These are phyloP conservation scores for Drosophila subsilvestris DNA, from an alignment of 2,888 invertebrate genomes.

Conservation along the genomic window DNA sequence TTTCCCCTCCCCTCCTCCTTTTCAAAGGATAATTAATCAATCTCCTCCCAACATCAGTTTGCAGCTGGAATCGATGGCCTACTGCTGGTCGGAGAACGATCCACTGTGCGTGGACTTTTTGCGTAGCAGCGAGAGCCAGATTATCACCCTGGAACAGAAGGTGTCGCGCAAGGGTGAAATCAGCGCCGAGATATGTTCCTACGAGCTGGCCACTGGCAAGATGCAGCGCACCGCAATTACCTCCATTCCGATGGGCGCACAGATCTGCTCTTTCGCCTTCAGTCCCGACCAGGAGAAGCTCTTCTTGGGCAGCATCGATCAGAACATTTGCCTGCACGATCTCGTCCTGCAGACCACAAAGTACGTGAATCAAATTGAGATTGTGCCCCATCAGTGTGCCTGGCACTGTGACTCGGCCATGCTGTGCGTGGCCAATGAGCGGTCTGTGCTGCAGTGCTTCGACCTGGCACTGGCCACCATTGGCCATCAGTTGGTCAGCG, in stretches of 20 bases:
- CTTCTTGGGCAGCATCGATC: slow-evolving; percentile 93
- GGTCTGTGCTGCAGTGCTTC: slow-evolving; percentile 90
- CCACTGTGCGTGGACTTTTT: slow-evolving; percentile 93
- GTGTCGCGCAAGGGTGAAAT: slow-evolving; percentile 89
- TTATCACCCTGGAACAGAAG: slow-evolving; percentile 93
- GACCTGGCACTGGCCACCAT: slow-evolving; percentile 89
- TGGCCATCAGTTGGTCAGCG: slow-evolving; percentile 88
- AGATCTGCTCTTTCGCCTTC: slow-evolving; percentile 88
- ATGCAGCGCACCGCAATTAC: slow-evolving; percentile 88
- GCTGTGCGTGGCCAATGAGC: slow-evolving; percentile 88
- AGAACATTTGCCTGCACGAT: slow-evolving; percentile 92
- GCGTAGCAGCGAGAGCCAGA: slow-evolving; percentile 88
- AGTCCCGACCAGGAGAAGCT: slow-evolving; percentile 90
- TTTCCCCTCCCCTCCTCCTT: accelerated
- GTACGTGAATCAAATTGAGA: slow-evolving; percentile 89
- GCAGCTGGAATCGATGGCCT: slow-evolving; percentile 90
- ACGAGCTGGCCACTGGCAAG: slow-evolving; percentile 85
- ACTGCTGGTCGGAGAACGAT: slow-evolving; percentile 94
- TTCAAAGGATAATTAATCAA: neutral
- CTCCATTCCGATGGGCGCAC: slow-evolving; percentile 89
- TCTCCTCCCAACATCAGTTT: slow-evolving; percentile 84
- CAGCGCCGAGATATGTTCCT: slow-evolving; percentile 88
- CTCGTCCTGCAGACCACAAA: slow-evolving; percentile 89
- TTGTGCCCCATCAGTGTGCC: slow-evolving; percentile 89
- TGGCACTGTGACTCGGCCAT: slow-evolving; percentile 91